Evolutionary conservation across 2,888 invertebrate genomes (phyloP).

Genomic region (Rhamnusium bicolor): DNA sequence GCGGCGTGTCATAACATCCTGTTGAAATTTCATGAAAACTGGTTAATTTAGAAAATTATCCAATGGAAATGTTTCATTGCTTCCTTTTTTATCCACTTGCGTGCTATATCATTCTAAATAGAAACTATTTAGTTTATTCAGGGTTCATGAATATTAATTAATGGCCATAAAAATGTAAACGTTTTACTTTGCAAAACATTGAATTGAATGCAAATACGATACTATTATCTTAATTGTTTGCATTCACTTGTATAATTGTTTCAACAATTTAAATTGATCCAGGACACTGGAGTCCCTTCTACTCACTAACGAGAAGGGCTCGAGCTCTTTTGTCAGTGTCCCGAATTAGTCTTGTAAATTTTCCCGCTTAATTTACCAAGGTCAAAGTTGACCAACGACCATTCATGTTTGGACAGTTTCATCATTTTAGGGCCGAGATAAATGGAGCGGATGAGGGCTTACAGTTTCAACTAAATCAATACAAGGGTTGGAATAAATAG

Average conservation of each 20-base stretch:
- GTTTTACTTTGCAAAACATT: background rate
- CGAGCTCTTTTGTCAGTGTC: conserved; percentile 16
- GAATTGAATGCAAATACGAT: conserved; percentile 7
- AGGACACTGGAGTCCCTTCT: conserved; percentile 4
- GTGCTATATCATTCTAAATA: background rate
- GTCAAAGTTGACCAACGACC: conserved; percentile 22
- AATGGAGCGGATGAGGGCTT: conserved; percentile 1
- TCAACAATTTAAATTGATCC: conserved; percentile 6
- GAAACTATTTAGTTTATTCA: background rate
- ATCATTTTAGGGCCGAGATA: conserved; percentile 23
- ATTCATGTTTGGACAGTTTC: conserved; percentile 16
- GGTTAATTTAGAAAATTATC: background rate
- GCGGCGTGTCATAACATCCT: background rate
- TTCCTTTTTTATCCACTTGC: background rate
- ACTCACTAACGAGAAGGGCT: conserved; percentile 16
- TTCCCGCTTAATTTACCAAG: conserved; percentile 24
- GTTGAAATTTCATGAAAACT: background rate
- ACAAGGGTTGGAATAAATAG: background rate
- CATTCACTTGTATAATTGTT: conserved; percentile 4
- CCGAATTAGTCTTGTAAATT: conserved; percentile 30
- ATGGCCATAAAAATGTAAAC: background rate
- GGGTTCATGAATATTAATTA: conserved; percentile 11
- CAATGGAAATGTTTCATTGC: background rate
- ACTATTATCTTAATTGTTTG: conserved; percentile 11
- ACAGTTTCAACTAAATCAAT: background rate